Conservation (phyloP, 2,113 vertebrate species). For the Todiramphus chloris region DNA sequence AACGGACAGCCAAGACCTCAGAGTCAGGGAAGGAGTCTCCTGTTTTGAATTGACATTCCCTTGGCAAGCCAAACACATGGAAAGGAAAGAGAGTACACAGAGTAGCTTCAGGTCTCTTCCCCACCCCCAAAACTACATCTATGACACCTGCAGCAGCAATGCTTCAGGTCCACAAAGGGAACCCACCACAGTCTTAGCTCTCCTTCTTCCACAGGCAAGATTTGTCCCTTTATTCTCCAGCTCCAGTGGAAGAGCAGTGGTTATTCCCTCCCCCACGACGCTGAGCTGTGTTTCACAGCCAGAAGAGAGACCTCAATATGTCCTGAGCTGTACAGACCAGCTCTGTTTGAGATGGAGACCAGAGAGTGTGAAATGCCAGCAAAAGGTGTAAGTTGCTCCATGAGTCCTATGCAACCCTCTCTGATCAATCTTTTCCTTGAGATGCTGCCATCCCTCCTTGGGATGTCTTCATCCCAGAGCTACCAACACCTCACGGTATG, state of each 20-base stretch:
- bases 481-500: too few species aligned
- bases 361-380: neutral
- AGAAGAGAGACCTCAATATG: neutral
- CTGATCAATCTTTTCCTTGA: neutral
- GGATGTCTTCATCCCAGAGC: neutral
- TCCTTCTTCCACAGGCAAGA: neutral
- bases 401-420: fast-evolving
- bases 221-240: neutral
- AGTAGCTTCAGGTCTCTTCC: neutral
- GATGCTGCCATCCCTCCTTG: neutral
- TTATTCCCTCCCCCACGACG: neutral
- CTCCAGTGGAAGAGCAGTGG: neutral
- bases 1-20: fast-evolving
- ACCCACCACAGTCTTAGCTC: neutral
- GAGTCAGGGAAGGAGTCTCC: neutral
- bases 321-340: neutral
- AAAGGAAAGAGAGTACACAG: neutral
- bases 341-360: neutral
- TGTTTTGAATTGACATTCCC: neutral
- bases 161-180: neutral
- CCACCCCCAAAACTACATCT: neutral
- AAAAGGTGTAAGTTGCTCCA: neutral
- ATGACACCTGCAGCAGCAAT: neutral
- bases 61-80: neutral
- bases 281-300: neutral